Conservation (phyloP, 2,113 vertebrate genomes). For the Recurvirostra avosetta region DNA sequence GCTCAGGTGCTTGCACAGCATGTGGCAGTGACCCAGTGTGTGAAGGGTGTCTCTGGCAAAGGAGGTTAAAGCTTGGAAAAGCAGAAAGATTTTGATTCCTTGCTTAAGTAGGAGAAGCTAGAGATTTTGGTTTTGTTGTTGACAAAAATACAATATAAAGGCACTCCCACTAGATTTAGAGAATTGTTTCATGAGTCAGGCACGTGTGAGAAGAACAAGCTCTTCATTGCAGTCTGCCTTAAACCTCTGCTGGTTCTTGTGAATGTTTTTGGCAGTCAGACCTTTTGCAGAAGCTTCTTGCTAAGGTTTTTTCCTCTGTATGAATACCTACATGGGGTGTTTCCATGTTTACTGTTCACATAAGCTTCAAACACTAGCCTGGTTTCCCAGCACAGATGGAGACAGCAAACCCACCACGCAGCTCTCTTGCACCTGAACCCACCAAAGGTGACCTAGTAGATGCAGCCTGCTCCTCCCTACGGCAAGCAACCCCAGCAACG, state of each 20-base stretch:
- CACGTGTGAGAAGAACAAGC: neutral
- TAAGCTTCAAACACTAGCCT: neutral
- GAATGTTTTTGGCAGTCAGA: neutral
- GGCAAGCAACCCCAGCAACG: accelerated
- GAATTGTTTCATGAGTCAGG: neutral
- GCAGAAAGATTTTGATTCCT: neutral
- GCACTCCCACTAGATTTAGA: neutral
- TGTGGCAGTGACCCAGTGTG: accelerated
- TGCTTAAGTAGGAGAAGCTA: neutral
- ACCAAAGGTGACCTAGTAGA: accelerated
- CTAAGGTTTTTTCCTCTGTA: neutral
- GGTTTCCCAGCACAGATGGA: neutral
- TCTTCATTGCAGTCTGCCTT: neutral
- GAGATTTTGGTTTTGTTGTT: neutral
- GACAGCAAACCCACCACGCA: neutral
- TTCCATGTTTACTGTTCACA: neutral
- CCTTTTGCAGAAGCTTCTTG: neutral
- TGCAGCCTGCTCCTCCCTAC: neutral
- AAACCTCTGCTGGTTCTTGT: neutral
- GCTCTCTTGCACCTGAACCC: neutral
- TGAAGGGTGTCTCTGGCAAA: neutral
- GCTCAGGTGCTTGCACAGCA: neutral
- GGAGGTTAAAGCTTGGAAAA: neutral
- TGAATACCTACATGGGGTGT: neutral
- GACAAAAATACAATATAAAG: neutral